Evolutionary conservation across 2,888 invertebrate genomes (phyloP), one percentile per base, ranked within the genome.

Genomic region (Trichopria drosophilae): DNA sequence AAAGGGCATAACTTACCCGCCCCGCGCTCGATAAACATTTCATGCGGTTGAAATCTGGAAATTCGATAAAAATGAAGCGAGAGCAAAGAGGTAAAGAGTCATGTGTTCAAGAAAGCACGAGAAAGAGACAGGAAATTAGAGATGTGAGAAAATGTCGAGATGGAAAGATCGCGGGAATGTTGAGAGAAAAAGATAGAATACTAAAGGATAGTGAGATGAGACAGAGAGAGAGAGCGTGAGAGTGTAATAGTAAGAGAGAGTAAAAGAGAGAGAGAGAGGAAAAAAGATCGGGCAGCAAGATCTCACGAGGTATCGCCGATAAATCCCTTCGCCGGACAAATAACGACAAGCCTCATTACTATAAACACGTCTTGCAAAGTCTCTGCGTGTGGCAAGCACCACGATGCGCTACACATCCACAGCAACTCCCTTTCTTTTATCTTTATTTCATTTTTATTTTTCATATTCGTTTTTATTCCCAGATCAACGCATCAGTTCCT

Each of bases 321-420:
- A 67, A 67, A 66, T 67, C 66, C 63, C 56, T 56, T 64, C 62
- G 61, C 62, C 67, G 72, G 71, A 73, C 72, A 73, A 73, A 73
- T 73, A 73, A 73, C 72, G 72, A 73, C 72, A 73, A 72, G 73
- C 69, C 71, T 73, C 73, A 73, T 73, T 73, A 73, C 73, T 73
- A 73, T 73, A 73, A 73, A 70, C 69, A 70, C 70, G 71, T 70
- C 71, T 66, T 64, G 66, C 10, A 20, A 58, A 61, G 64, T 62
- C 67, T 64, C 66, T 66, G 68, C 66, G 68, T 68, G 69, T 57
- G 56, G 54, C 58, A 51, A 49, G 42, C 47, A 48, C 40, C 35
- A 43, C 42, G 48, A 51, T 34, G 40, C 49, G 50, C n/a, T 29
- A 16, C 50, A 9, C 42, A 10, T 46, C 22, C 31, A 32, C 40